Evolutionary conservation across 1,140 invertebrate species (phyloP), one percentile per base, ranked within the genome.

Genomic region (Drosophila rhopaloa): DNA sequence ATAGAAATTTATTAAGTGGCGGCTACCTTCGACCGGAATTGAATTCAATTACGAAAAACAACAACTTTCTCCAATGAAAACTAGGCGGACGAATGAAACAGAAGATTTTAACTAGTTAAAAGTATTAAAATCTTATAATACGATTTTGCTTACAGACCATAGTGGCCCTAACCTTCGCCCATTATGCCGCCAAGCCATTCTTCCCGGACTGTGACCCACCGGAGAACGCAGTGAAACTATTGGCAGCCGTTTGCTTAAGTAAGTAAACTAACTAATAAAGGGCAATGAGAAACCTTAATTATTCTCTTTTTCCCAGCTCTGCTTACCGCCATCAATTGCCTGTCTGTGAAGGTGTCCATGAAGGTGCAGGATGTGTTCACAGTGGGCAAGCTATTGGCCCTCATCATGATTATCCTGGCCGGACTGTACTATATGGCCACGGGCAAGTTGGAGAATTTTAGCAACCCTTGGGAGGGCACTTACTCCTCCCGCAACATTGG

Each of bases 311-410:
- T 91, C 85, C 5, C 93, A 98, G 98, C 96, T 93, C 81, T 98
- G 10, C 93, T 98, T 43, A 98, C 97, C 4, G 96, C 96, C 13
- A 94, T 98, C 50, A 99, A 98, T 92, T 98, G 97, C 88, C 93
- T 95, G 66, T 97, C 97, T 79, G 97, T 98, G 1, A 95, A 96
- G 90, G 96, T 96, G 95, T 95, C 98, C 0, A 98, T 98, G 94
- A 94, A 96, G 47, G 97, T 98, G 4, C 98, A 98, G 92, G 96
- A 97, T 90, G 93, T 98, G 5, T 98, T 98, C 93, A 98, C 97
- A 0, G 94, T 95, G 13, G 97, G 97, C 44, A 99, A 99, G 93
- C 93, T 99, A 1, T 81, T 97, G 9, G 98, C 98, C 1, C 93
- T 99, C 5, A 90, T 95, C 5, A 94, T 96, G 53, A 98, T 99